A percentile compares a stretch with the other conserved stretches of the same genome.
These are phyloP conservation scores for Zaprionus taronus DNA, from an alignment of 1,140 invertebrate genomes.

Conservation along the genomic window DNA sequence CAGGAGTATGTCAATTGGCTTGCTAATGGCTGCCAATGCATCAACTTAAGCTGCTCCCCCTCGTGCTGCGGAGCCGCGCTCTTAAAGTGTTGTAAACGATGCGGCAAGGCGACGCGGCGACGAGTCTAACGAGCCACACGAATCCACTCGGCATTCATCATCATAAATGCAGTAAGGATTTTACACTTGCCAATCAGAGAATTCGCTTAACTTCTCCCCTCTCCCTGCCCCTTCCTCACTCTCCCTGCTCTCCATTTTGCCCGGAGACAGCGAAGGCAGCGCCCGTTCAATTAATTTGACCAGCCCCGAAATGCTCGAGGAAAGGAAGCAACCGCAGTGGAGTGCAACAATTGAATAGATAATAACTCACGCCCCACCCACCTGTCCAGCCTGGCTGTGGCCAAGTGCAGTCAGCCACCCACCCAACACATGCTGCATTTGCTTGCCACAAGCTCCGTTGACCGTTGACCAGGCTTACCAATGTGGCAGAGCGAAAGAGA, in stretches of 20 bases:
- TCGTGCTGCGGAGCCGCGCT: slow-evolving; percentile 33
- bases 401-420: slow-evolving; percentile 17
- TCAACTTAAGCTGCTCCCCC: slow-evolving; percentile 29
- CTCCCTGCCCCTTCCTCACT: not conserved
- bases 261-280: slow-evolving; percentile 25
- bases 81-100: slow-evolving; percentile 79
- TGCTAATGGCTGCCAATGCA: slow-evolving; percentile 76
- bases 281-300: slow-evolving; percentile 65
- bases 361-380: slow-evolving; percentile 84
- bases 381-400: slow-evolving; percentile 40
- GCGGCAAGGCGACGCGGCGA: slow-evolving; percentile 49
- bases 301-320: slow-evolving; percentile 56
- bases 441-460: slow-evolving; percentile 64
- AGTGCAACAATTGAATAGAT: slow-evolving; percentile 84
- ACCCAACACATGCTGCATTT: slow-evolving; percentile 43
- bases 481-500: slow-evolving; percentile 5
- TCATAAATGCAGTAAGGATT: slow-evolving; percentile 57
- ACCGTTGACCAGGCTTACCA: slow-evolving; percentile 64
- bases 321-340: slow-evolving; percentile 64
- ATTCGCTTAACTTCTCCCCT: not conserved
- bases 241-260: not conserved
- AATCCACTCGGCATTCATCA: slow-evolving; percentile 65
- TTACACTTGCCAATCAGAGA: slow-evolving; percentile 53
- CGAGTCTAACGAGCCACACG: slow-evolving; percentile 60
- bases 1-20: slow-evolving; percentile 79